Base-by-base conservation (phyloP, 37 sponge, comb jelly and placozoan species). In the Trichoplax adhaerens region DNA sequence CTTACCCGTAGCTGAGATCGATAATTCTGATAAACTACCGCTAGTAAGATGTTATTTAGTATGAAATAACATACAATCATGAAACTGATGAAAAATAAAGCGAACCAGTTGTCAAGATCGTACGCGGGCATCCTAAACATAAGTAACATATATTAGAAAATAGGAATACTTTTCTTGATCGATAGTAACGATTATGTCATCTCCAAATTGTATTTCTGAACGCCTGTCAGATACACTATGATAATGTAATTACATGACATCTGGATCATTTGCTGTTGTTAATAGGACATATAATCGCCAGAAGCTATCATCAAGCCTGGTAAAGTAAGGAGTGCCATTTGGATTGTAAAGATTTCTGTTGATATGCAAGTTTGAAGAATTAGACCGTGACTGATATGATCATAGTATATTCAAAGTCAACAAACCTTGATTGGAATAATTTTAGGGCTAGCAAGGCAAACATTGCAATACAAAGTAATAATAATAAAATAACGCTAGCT, bases 241-340 rank as follows among this genome's bases (percentile, higher is more conserved):
- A 60, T 12, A 60, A n/a, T 60, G 62, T 60, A 60, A 8, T 60
- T 60, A 60, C 62, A 60, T 60, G 12, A 78, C 79, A 60, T 78
- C 79, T 5, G 79, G 79, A 77, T 66, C 73, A 52, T 78, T 78
- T 3, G 79, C 79, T 58, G 79, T 66, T 29, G 79, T 78, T 65
- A 78, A 63, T 48, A 78, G 68, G 3, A 78, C 74, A 52, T 78
- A 78, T 3, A 78, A 65, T 10, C 62, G 57, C 64, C 66, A 78
- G 65, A 59, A 73, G 65, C 65, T 48, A 10, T 78, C 79, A 5
- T n/a, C n/a, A 73, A 66, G 73, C 52, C 59, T 76, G n/a, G 63
- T 66, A 7, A 78, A 57, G 63, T 78, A 78, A 50, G 50, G 57
- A 29, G 57, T 69, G 71, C 58, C 53, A 46, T 7, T 57, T 57